Percentiles rank a stretch among this genome's conserved stretches.
phyloP scores from a whole-genome alignment of 2,888 invertebrate species.

The Zele albiditarsus region DNA sequence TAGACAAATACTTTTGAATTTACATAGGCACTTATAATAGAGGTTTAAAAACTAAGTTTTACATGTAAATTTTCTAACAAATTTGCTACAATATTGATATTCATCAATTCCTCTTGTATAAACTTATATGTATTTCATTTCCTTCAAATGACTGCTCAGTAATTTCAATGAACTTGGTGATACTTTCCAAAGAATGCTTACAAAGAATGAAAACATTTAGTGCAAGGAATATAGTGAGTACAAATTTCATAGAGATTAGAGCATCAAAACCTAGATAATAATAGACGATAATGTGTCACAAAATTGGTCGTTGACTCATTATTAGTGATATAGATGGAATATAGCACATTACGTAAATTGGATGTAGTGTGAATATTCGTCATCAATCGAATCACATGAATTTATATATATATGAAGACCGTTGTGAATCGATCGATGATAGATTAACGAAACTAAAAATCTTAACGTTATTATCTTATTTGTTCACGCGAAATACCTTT shows the following conservation, averaged over 20 bases:
- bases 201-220: slow-evolving; percentile 31
- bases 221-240: slow-evolving; percentile 25
- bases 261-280: slow-evolving; percentile 66
- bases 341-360: slow-evolving; percentile 58
- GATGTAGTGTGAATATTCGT: slow-evolving; percentile 46
- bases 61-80: no score
- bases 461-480: slow-evolving; percentile 23
- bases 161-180: no score
- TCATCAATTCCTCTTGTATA: no score
- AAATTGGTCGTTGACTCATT: not conserved
- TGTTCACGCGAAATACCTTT: slow-evolving; percentile 23
- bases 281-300: slow-evolving; percentile 10
- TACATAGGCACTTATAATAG: no score
- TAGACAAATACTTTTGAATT: no score
- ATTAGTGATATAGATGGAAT: slow-evolving; percentile 55
- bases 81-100: no score
- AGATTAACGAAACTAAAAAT: not conserved
- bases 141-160: no score
- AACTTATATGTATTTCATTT: no score
- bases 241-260: slow-evolving; percentile 53
- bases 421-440: not conserved
- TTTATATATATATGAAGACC: not conserved
- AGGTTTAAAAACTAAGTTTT: no score
- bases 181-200: slow-evolving; percentile 14
- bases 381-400: not conserved